phyloP scores from a whole-genome alignment of 2,113 vertebrate species.

The Calidris pugnax region DNA sequence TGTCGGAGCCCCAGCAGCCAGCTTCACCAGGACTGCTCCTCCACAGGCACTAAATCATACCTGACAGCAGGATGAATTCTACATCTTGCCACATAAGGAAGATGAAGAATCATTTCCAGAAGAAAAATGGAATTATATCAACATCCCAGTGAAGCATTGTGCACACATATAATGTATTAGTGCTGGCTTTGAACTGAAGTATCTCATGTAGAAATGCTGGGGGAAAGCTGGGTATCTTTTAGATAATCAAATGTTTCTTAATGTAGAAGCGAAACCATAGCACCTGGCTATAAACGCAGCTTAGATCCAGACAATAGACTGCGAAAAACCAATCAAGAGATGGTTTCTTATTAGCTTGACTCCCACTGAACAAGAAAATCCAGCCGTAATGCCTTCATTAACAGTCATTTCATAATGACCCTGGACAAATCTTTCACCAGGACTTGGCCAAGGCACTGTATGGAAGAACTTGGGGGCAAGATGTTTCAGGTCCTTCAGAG shows the following conservation, averaged over 20 bases:
- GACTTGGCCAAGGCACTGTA: neutral
- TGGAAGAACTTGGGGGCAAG: neutral
- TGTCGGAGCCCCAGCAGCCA: neutral
- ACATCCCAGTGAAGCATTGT: neutral
- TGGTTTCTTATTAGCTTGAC: neutral
- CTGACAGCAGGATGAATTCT: neutral
- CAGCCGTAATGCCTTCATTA: neutral
- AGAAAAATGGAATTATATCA: neutral
- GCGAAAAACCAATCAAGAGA: neutral
- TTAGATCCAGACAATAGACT: neutral
- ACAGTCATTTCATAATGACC: neutral
- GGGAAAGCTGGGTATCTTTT: neutral
- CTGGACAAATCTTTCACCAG: neutral
- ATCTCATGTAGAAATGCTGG: neutral
- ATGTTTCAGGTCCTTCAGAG: neutral
- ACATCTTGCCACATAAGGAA: neutral
- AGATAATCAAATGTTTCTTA: neutral
- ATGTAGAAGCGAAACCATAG: neutral
- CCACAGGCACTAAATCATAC: no score
- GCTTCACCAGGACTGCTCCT: neutral
- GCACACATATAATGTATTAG: neutral
- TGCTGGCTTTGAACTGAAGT: neutral
- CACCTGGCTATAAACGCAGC: neutral
- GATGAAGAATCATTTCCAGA: neutral
- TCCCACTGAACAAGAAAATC: neutral